A percentile compares a stretch with the other conserved stretches of the same genome.
These are phyloP conservation scores for Nymphicus hollandicus DNA, from an alignment of 2,113 vertebrate species.

Conservation along the genomic window DNA sequence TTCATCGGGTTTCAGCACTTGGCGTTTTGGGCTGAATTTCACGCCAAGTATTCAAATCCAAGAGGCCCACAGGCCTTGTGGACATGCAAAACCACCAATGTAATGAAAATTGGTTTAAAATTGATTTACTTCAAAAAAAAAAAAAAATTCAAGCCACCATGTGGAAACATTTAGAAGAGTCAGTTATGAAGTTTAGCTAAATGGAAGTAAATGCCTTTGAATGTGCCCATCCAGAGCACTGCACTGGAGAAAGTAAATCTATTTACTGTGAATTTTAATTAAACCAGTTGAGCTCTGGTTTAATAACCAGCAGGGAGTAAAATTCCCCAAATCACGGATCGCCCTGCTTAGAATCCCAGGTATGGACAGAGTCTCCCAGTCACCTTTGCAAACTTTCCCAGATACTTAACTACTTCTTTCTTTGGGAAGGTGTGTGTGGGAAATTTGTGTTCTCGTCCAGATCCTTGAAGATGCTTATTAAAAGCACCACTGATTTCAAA, in stretches of 20 bases:
- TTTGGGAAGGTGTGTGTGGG: accelerated
- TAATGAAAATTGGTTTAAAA: conserved; percentile 60
- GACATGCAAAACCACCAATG: conserved; percentile 60
- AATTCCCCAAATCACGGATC: neutral
- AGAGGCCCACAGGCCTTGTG: conserved; percentile 33
- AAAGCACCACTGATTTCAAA: neutral
- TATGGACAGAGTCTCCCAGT: neutral
- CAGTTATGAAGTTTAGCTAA: conserved; percentile 37
- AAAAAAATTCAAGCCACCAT: conserved; percentile 10
- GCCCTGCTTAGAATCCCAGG: neutral
- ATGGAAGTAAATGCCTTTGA: conserved; percentile 29
- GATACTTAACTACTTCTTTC: neutral
- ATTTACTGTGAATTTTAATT: conserved; percentile 29
- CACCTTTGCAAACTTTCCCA: neutral
- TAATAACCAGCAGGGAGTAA: neutral
- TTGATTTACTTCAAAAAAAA: conserved; percentile 42
- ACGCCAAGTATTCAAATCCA: conserved; percentile 39
- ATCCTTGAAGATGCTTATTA: neutral
- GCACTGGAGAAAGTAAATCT: neutral
- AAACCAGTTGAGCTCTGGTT: neutral
- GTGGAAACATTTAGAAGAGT: conserved; percentile 61
- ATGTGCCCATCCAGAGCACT: neutral
- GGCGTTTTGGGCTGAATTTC: conserved; percentile 32
- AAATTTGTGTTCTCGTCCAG: neutral
- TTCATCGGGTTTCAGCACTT: conserved; percentile 14